Conservation (phyloP, 2,113 vertebrate genomes). For the Trichechus manatus region DNA sequence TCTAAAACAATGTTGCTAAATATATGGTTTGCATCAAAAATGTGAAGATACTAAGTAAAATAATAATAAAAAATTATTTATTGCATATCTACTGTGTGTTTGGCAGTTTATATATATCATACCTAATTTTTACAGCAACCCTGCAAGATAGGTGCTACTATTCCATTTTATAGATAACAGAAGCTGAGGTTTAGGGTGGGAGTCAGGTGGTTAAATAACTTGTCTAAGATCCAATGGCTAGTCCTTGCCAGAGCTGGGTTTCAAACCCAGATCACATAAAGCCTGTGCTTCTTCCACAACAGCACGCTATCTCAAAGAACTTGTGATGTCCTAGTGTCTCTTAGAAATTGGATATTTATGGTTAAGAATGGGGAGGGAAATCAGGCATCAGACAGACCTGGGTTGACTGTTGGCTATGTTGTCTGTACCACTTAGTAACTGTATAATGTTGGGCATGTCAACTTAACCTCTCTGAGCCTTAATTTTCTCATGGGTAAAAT, state of each 20-base stretch:
- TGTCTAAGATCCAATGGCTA: neutral
- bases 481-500: slow-evolving; percentile 42
- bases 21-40: neutral
- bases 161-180: neutral
- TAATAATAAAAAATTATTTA: neutral
- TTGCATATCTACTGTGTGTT: neutral
- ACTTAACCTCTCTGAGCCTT: neutral
- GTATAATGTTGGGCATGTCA: neutral
- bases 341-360: neutral
- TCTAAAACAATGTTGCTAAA: slow-evolving; percentile 26
- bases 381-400: neutral
- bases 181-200: neutral
- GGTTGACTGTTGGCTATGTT: neutral
- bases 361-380: neutral
- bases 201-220: neutral
- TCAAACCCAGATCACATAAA: slow-evolving; percentile 22
- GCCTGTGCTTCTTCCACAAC: neutral
- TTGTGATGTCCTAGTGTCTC: neutral
- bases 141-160: neutral
- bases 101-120: neutral
- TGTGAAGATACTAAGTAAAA: neutral
- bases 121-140: neutral
- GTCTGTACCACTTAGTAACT: neutral
- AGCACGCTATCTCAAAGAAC: neutral
- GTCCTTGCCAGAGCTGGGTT: neutral